Percentiles rank a stretch among this genome's conserved stretches.
phyloP scores from a whole-genome alignment of 2,888 invertebrate genomes.

The Neelides folsomi region DNA sequence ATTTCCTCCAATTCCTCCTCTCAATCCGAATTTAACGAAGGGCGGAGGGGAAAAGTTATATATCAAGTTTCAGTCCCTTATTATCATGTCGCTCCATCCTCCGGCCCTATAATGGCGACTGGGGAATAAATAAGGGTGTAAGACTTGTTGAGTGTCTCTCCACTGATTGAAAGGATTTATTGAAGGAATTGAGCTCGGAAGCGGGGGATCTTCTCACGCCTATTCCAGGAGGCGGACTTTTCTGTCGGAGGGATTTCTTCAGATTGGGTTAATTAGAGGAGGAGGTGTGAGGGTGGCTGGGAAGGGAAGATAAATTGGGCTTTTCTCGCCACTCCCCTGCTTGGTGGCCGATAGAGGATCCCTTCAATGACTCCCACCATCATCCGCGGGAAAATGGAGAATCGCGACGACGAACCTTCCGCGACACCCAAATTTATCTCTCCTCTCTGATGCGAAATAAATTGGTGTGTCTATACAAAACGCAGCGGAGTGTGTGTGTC shows the following conservation, averaged over 20 bases:
- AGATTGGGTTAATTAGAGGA: background rate
- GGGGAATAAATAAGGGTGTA: background rate
- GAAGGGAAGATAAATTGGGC: conserved; percentile 13
- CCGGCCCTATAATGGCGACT: no score
- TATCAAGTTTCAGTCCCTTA: background rate
- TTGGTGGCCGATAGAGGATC: background rate
- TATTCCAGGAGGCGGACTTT: no score
- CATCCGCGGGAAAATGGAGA: background rate
- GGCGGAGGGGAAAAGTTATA: conserved; percentile 1
- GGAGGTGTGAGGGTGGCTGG: background rate
- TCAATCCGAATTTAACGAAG: background rate
- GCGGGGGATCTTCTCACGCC: background rate
- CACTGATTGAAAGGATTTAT: conserved; percentile 12
- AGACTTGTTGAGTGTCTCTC: conserved; percentile 7
- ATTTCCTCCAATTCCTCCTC: no score
- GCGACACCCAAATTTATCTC: conserved; percentile 21
- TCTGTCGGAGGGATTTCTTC: background rate
- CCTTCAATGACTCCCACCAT: background rate
- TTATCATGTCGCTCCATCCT: no score
- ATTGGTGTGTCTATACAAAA: conserved; percentile 32
- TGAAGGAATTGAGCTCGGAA: conserved; percentile 1
- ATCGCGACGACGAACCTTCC: conserved; percentile 5
- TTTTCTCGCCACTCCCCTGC: conserved; percentile 9
- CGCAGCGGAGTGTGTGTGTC: conserved; percentile 20
- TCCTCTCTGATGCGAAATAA: conserved; percentile 32